Evolutionary conservation across 2,888 invertebrate genomes (phyloP).

Genomic region (Aphodius sticticus): DNA sequence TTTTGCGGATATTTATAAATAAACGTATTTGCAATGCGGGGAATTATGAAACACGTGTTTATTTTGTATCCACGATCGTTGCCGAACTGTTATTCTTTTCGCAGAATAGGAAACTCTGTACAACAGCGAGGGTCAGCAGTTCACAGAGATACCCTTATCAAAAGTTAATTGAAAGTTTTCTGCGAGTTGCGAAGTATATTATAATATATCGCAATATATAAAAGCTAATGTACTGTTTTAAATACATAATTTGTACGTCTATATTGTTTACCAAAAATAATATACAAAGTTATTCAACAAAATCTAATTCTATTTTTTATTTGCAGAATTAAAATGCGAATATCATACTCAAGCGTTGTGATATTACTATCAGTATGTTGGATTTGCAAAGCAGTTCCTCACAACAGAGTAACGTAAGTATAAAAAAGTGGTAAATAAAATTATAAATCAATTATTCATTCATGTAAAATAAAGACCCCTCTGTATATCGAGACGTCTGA

Average conservation of each 20-base stretch:
- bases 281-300: too few relatives aligned
- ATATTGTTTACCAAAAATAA: too few relatives aligned
- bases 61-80: not conserved
- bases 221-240: too few relatives aligned
- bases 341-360: not conserved
- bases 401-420: not conserved
- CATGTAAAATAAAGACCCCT: too few relatives aligned
- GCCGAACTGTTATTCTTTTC: not conserved
- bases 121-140: not conserved
- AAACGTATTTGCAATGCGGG: not conserved
- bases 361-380: not conserved
- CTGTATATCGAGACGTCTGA: not conserved
- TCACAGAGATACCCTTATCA: not conserved
- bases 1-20: not conserved
- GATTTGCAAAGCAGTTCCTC: not conserved
- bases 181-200: not conserved
- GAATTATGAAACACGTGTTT: not conserved
- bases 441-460: not conserved
- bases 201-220: not conserved
- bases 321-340: not conserved
- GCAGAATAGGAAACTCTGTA: not conserved
- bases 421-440: not conserved
- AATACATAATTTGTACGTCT: too few relatives aligned
- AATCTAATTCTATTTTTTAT: not conserved
- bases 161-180: not conserved